Evolutionary conservation across 92 coral and sea anemone species (phyloP), one percentile per base, ranked within the genome.

Genomic region (Bergia puertoricense): DNA sequence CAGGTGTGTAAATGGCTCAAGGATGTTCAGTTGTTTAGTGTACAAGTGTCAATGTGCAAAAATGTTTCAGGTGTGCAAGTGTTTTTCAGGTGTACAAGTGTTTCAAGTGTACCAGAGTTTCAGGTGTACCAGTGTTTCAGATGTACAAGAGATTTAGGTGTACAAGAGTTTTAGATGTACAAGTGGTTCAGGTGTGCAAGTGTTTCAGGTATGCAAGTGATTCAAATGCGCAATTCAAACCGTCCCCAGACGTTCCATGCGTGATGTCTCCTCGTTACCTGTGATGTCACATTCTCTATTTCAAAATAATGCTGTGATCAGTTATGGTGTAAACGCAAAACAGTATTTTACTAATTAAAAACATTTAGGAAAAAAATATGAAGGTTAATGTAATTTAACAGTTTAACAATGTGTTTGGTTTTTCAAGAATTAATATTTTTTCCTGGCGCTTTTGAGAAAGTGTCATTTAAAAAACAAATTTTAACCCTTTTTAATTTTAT

Each of bases 231-330:
- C 50, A 65, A 5, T n/a, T 44, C 76, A 82, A 82, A 82, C 86
- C 86, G 76, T 82, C 76, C 56, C 1, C n/a, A 82, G 77, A 82
- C 86, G 62, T 57, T 82, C 86, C 86, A 82, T 67, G 86, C 86
- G 67, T 82, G 59, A 66, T 62, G 76, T 82, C 77, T 40, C 38
- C 86, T 82, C 42, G 75, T 82, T 82, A 82, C 86, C 86, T 82
- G 76, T 82, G 86, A 82, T 67, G 86, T 44, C 57, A 82, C 76
- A 82, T 65, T 82, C 86, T 82, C 76, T 42, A 82, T 82, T 66
- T 82, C 59, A 82, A 82, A 82, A 22, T 30, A 82, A 82, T 82
- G 86, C 86, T 82, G 76, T 82, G 75, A 66, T 82, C 59, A 82
- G 86, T 82, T 82, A 82, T 82, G 86, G 86, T 66, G 59, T 67